Percentiles rank a stretch among this genome's conserved stretches.
Conservation (phyloP, 35 echinoderm and acorn worm genomes). For the Apostichopus parvimensis region DNA sequence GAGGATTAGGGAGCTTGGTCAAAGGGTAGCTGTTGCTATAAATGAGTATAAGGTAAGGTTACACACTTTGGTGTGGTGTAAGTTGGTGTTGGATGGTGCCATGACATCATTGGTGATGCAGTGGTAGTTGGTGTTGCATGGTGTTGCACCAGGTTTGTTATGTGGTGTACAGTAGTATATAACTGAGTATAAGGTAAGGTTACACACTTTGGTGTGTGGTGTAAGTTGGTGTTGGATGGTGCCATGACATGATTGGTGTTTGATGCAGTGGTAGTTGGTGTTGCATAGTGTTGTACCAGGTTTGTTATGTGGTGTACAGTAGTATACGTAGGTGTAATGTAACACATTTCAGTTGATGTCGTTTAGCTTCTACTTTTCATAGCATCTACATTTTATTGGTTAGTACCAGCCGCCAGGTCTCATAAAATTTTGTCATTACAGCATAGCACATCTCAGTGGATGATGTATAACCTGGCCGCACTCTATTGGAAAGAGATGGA, state of each 20-base stretch:
- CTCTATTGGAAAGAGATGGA: conserved; percentile 77
- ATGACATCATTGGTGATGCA: too few species aligned
- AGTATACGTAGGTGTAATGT: neutral
- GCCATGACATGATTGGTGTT: too few species aligned
- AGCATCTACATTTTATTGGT: too few species aligned
- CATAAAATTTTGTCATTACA: neutral
- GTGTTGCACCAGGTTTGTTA: too few species aligned
- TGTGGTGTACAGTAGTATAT: too few species aligned
- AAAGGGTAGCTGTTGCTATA: conserved; percentile 37
- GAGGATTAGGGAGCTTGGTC: neutral
- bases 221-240: neutral
- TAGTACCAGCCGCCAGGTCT: too few species aligned
- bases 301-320: too few species aligned
- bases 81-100: neutral
- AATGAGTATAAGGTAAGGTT: conserved; percentile 53
- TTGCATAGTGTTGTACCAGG: too few species aligned
- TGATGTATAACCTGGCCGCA: conserved; percentile 72
- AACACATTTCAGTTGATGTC: conserved; percentile 57
- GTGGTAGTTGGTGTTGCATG: too few species aligned
- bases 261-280: too few species aligned
- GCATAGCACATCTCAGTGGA: conserved; percentile 61
- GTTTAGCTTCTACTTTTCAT: conserved; percentile 49
- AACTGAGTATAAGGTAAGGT: too few species aligned
- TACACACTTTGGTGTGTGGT: too few species aligned
- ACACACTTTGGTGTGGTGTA: neutral